phyloP scores from a whole-genome alignment of 1,140 invertebrate species.

The Eumaeus atala region DNA sequence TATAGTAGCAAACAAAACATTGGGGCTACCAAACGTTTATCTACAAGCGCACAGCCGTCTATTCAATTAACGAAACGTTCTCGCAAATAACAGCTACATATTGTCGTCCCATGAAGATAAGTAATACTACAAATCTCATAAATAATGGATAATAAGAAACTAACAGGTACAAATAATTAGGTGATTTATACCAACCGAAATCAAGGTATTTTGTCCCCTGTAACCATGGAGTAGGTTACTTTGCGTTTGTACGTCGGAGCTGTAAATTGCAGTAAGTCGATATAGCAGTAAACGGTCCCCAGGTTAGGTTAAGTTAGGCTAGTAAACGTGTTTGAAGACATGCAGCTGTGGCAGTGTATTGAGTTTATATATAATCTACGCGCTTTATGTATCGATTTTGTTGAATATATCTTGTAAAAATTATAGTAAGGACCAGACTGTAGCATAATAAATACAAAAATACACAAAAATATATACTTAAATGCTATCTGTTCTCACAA shows the following conservation, averaged over 20 bases:
- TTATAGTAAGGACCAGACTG: too few species aligned
- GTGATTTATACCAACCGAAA: neutral
- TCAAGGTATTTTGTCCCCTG: neutral
- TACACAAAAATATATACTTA: too few species aligned
- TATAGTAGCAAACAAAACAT: neutral
- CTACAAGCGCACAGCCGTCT: neutral
- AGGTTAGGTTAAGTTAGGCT: too few species aligned
- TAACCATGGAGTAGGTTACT: neutral
- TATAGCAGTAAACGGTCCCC: constrained; percentile 17
- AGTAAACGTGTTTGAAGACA: constrained; percentile 12
- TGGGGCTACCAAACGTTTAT: too few species aligned
- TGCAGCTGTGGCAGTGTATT: constrained; percentile 11
- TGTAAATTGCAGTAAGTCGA: constrained; percentile 17
- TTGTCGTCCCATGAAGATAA: neutral
- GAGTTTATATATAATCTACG: neutral
- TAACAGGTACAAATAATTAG: constrained; percentile 3
- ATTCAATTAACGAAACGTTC: constrained; percentile 5
- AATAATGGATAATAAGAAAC: constrained; percentile 9
- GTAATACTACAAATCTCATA: constrained; percentile 3
- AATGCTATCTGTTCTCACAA: too few species aligned
- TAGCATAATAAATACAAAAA: too few species aligned
- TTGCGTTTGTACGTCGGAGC: constrained; percentile 3
- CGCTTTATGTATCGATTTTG: constrained; percentile 1
- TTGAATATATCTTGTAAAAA: too few species aligned
- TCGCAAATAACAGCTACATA: neutral